Base-by-base conservation (phyloP, 2,888 invertebrate genomes). In the Spilosoma lubricipeda region DNA sequence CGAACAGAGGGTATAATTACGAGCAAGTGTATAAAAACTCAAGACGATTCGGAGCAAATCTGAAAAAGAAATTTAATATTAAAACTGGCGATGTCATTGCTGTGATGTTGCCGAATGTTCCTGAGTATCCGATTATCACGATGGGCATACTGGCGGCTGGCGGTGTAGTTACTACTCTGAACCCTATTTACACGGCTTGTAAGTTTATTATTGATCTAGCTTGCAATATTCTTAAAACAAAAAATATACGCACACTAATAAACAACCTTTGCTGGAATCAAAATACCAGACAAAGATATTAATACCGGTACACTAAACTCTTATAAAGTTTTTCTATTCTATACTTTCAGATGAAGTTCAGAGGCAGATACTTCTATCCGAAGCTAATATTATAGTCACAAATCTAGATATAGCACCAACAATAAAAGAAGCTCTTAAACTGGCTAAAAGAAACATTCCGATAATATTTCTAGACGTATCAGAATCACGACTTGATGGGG, bases 151-250 rank as follows among this genome's bases (percentile, higher is more conserved):
- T 97, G 8, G 96, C 97, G 84, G 97, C 97, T 36, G 97, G 97
- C 0, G 91, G 97, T 0, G 85, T 96, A 15, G 95, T 97, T 7
- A 97, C 97, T 0, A 97, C 98, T 0, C 93, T 97, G 13, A 98
- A 98, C 93, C 97, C 98, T 8, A 86, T 96, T 76, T 98, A 98
- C 85, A 98, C 97, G 36, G 88, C 95, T 65, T 93, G 96, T 96
- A 86, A 91, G 90, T 88, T 67, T 52, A 52, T n/a, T 56, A 13
- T 59, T 13, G 23, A 59, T n/a, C 27, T 27, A 27, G 4, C 27
- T 27, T 59, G 4, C 4, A 59, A 27, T 15, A 15, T 13, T 27
- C 27, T 59, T 27, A 27, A 4, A 27, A 59, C 27, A 9, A 1
- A 59, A 27, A 59, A 59, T 59, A 11, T 27, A 9, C 27, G 0